phyloP scores from a whole-genome alignment of 2,888 invertebrate species.

The Drosophila monieri region DNA sequence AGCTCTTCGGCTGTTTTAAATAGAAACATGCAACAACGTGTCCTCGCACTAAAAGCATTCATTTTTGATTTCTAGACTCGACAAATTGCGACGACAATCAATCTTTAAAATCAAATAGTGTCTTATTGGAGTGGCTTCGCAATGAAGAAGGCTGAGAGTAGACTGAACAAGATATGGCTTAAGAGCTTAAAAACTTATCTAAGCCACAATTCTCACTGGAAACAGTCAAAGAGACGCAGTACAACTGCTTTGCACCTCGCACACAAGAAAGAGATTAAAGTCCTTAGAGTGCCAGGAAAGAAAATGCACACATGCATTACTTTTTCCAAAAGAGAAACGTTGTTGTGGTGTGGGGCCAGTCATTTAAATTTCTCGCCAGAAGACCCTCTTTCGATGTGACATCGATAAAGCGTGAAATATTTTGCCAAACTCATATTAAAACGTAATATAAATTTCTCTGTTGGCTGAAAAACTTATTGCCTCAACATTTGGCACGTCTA shows the following conservation, averaged over 20 bases:
- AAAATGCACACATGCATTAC: neutral
- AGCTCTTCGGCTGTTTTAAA: slow-evolving; percentile 56
- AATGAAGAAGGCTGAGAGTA: too few relatives aligned
- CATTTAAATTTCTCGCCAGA: neutral
- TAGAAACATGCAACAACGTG: slow-evolving; percentile 57
- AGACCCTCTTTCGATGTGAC: slow-evolving; percentile 1
- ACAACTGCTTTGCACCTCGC: slow-evolving; percentile 20
- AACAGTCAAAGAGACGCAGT: neutral
- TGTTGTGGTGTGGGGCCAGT: neutral
- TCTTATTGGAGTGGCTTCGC: too few relatives aligned
- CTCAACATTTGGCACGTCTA: slow-evolving; percentile 66
- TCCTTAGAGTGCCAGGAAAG: slow-evolving; percentile 50
- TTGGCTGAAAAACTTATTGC: slow-evolving; percentile 64
- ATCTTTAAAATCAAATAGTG: slow-evolving; percentile 9
- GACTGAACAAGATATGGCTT: too few relatives aligned
- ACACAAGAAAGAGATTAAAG: slow-evolving; percentile 55
- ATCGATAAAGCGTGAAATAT: slow-evolving; percentile 45
- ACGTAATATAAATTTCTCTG: slow-evolving; percentile 63
- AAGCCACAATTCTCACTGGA: neutral
- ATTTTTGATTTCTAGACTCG: slow-evolving; percentile 14
- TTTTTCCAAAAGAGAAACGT: neutral
- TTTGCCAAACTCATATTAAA: slow-evolving; percentile 51
- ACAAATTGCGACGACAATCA: slow-evolving; percentile 10
- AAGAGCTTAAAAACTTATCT: neutral
- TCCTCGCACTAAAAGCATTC: slow-evolving; percentile 70